A percentile compares a stretch with the other conserved stretches of the same genome.
Evolutionary conservation across 2,888 invertebrate species (phyloP).

Genomic region (Acrobasis consociella): DNA sequence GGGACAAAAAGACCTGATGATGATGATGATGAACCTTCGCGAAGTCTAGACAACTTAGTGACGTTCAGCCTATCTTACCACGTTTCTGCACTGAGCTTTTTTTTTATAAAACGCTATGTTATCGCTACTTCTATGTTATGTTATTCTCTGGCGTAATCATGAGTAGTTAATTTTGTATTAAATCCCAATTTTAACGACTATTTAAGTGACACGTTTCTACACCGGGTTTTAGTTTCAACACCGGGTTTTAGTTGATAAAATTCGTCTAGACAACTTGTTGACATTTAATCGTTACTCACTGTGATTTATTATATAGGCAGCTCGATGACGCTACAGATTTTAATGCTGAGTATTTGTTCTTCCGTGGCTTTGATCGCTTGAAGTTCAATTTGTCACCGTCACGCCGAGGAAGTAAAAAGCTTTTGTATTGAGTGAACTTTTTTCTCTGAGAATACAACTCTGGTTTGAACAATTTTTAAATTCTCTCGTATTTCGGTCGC

Average conservation of each 20-base stretch:
- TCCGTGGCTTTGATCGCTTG: background rate
- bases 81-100: no score
- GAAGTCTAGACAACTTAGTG: no score
- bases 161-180: background rate
- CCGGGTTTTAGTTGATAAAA: no score
- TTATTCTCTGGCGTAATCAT: background rate
- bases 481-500: no score
- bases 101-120: no score
- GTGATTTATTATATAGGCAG: background rate
- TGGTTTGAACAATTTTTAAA: no score
- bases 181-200: background rate
- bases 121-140: no score
- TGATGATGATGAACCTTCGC: no score
- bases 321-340: background rate
- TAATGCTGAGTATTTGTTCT: background rate
- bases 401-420: background rate
- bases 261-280: background rate
- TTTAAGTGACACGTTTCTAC: background rate
- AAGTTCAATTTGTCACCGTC: constrained; percentile 1
- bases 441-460: no score
- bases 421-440: background rate
- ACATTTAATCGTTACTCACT: background rate
- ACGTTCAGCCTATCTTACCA: no score
- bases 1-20: no score
- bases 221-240: background rate